Conservation (phyloP, 2,113 vertebrate genomes). For the Ptilonorhynchus violaceus region DNA sequence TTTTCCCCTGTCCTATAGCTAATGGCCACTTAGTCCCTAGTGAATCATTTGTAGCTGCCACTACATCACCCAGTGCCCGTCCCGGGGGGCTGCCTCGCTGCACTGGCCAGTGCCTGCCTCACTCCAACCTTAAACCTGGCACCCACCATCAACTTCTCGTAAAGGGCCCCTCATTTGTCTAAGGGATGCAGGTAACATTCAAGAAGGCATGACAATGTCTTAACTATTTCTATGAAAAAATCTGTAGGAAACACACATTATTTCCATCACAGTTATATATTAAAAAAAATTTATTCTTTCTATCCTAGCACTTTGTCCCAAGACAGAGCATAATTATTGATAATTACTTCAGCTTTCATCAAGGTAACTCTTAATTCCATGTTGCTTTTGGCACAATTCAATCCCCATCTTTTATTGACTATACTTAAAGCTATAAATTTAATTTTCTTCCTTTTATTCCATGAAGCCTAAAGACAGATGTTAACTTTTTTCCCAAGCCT, state of each 20-base stretch:
- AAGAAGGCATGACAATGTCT: background rate
- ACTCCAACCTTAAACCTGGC: background rate
- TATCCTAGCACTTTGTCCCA: background rate
- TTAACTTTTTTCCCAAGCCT: slow-evolving; percentile 23
- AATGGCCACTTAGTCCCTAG: background rate
- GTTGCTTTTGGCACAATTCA: background rate
- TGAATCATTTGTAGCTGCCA: background rate
- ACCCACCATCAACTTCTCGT: background rate
- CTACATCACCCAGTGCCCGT: background rate
- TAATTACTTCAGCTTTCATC: background rate
- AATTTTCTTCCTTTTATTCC: slow-evolving; percentile 6
- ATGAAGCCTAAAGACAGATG: background rate
- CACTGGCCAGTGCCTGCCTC: background rate
- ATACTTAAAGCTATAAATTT: background rate
- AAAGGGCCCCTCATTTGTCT: background rate
- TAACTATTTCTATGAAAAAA: background rate
- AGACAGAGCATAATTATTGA: background rate
- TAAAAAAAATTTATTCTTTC: background rate
- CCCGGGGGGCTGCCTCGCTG: background rate
- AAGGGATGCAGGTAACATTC: background rate
- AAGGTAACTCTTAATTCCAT: background rate
- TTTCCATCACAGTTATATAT: background rate
- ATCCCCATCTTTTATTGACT: background rate
- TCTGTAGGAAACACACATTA: background rate
- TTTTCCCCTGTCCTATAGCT: background rate